Conservation (phyloP, 2,113 vertebrate genomes). For the Pedetes capensis region DNA sequence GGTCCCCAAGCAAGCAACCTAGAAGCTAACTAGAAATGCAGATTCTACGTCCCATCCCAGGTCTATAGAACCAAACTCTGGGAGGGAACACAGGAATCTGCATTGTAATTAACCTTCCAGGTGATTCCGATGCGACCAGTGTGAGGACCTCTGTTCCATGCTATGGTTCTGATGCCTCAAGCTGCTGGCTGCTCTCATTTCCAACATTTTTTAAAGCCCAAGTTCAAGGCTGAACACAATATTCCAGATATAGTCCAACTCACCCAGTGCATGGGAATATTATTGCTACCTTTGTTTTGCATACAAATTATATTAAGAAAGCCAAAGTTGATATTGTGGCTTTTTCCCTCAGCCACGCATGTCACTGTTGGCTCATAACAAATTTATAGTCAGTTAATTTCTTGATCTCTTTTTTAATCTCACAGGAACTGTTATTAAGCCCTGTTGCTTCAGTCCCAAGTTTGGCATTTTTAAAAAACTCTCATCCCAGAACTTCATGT, state of each 20-base stretch:
- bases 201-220: conserved; percentile 47
- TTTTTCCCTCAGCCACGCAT: conserved; percentile 51
- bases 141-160: background rate
- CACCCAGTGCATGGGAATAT: conserved; percentile 41
- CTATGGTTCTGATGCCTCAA: background rate
- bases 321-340: conserved; percentile 40
- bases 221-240: conserved; percentile 40
- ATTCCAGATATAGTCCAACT: conserved; percentile 36
- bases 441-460: conserved; percentile 37
- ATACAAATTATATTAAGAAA: conserved; percentile 63
- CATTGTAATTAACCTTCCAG: background rate
- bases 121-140: background rate
- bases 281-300: conserved; percentile 58
- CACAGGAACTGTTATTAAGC: conserved; percentile 38
- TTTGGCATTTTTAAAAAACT: background rate
- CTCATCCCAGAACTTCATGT: background rate
- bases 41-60: background rate
- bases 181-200: conserved; percentile 38
- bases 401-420: background rate
- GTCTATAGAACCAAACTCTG: background rate
- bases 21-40: background rate
- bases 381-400: conserved; percentile 60
- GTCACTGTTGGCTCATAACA: conserved; percentile 12
- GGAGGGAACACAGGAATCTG: background rate
- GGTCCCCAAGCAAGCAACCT: background rate